Conservation (phyloP, 2,888 invertebrate species). For the Lepidochitona cinerea region DNA sequence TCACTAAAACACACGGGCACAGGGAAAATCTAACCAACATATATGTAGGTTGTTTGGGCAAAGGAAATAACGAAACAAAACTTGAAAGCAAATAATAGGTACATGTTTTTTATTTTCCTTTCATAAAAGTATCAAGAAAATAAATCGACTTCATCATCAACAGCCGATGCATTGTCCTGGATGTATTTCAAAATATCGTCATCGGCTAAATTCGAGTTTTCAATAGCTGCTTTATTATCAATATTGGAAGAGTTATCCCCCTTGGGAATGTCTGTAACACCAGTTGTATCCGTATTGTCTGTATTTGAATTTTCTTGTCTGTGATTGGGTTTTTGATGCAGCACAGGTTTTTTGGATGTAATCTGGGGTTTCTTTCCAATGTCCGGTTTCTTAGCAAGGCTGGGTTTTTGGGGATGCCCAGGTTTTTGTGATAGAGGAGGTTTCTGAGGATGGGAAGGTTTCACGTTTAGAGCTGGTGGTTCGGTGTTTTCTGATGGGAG, state of each 20-base stretch:
- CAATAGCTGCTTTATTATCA: too few species aligned
- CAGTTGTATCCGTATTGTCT: too few species aligned
- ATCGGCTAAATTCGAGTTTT: neutral
- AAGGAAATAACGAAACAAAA: too few species aligned
- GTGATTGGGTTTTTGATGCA: neutral
- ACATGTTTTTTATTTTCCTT: too few species aligned
- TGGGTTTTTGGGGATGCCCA: constrained; percentile 3
- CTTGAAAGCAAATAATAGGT: too few species aligned
- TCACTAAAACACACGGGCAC: too few species aligned
- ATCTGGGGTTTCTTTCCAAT: neutral
- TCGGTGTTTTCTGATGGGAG: constrained; percentile 6
- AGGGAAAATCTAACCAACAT: too few species aligned
- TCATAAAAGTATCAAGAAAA: too few species aligned
- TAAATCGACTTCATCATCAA: constrained; percentile 46
- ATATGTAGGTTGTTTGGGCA: too few species aligned
- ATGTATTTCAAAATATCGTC: constrained; percentile 57
- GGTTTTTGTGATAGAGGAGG: neutral
- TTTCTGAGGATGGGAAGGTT: constrained; percentile 16
- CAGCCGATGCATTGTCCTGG: constrained; percentile 35
- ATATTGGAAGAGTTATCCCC: neutral
- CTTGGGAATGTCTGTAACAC: constrained; percentile 9
- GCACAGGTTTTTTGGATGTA: too few species aligned
- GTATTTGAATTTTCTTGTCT: constrained; percentile 7
- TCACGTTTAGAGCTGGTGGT: constrained; percentile 29
- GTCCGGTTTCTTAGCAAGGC: neutral